Evolutionary conservation across 2,797 vertebrate species (phyloP), one percentile per base, ranked within the genome.

Genomic region (Mallotus villosus): DNA sequence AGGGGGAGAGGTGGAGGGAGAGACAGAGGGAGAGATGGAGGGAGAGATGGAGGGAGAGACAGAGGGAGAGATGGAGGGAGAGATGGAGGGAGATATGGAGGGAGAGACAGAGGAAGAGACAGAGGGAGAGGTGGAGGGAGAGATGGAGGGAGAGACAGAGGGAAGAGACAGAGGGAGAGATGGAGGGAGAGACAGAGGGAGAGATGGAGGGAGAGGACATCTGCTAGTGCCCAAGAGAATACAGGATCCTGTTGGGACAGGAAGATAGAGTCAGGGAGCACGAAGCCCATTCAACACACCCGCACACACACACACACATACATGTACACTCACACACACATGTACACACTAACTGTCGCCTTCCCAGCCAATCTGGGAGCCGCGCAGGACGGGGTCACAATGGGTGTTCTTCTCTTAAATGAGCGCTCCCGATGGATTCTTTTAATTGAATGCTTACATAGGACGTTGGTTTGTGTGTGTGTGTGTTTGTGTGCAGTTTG

Each of bases 191-290:
- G 32, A 32, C 6, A 7, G 32, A 5, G 32, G 32, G 32, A 32
- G 32, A 32, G 32, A 32, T 32, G 32, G 32, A 5, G 32, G 4
- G 32, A 32, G 29, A 68, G 65, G 11, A 58, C 78, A 75, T 81
- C 83, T 86, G 80, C 83, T 85, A 81, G 84, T 81, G 72, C 82
- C 49, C 49, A 6, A 75, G 82, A 84, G 83, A 72, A 73, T 27
- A 61, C 80, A 74, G 75, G 82, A 82, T 80, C 81, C 82, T 81
- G 84, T 87, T 82, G 83, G 77, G 75, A 77, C 78, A 81, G 78
- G 83, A 82, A 84, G 80, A 80, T 85, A 78, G 67, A 82, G 79
- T 77, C 46, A 79, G 78, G 74, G 69, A 76, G 74, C 79, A 70
- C 46, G 2, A 37, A 77, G 82, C 76, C 53, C 58, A 64, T 82